phyloP scores from a whole-genome alignment of 2,888 invertebrate species.

The Oscheius sp. region DNA sequence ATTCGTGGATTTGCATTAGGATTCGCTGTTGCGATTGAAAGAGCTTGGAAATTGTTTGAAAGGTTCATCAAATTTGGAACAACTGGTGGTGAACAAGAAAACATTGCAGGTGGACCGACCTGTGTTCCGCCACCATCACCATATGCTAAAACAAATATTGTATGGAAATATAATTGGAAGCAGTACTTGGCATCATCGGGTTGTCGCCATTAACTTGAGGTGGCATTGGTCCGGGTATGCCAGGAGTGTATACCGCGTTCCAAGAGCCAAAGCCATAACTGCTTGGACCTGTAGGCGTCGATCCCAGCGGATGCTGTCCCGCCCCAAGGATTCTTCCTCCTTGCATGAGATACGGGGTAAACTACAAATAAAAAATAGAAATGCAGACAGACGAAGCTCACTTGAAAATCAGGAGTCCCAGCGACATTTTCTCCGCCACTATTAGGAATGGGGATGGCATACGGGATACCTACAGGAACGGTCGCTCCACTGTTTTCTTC shows the following conservation, averaged over 20 bases:
- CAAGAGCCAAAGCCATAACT: constrained; percentile 55
- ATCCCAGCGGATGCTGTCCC: not conserved
- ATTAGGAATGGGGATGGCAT: constrained; percentile 42
- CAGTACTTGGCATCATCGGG: not conserved
- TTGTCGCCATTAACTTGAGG: not conserved
- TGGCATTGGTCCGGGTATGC: constrained; percentile 3
- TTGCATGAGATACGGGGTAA: constrained; percentile 53
- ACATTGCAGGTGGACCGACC: constrained; percentile 8
- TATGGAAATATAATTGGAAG: not conserved
- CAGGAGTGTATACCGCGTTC: constrained; percentile 21
- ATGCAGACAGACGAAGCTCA: not conserved
- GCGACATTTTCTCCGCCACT: constrained; percentile 13
- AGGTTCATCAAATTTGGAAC: constrained; percentile 38
- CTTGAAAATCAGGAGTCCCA: constrained; percentile 55
- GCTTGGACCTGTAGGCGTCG: constrained; percentile 49
- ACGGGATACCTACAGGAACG: constrained; percentile 8
- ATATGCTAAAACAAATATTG: not conserved
- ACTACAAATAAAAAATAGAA: constrained; percentile 29
- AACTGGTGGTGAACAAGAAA: constrained; percentile 26
- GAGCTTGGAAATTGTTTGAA: constrained; percentile 34
- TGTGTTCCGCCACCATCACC: not conserved
- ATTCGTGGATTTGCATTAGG: constrained; percentile 36
- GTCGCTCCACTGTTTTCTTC: not conserved
- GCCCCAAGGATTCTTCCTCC: constrained; percentile 50
- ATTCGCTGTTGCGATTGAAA: constrained; percentile 35